Conservation (phyloP, 2,113 vertebrate genomes). For the Vireo altiloquus region DNA sequence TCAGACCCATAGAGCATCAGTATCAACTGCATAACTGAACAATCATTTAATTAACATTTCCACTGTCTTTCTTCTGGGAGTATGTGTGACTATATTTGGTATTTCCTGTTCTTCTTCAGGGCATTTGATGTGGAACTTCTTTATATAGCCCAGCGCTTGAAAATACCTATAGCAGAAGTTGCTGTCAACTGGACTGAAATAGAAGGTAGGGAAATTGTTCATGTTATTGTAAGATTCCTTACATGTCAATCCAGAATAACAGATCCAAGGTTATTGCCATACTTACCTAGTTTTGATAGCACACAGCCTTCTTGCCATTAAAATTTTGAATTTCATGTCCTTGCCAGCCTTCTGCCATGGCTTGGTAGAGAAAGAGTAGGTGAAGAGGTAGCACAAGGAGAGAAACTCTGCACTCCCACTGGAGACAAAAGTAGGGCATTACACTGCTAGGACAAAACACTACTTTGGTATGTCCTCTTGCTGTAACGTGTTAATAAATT, state of each 20-base stretch:
- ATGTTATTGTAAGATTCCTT: background rate
- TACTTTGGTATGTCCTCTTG: background rate
- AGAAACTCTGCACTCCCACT: background rate
- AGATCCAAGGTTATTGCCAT: background rate
- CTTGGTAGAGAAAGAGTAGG: background rate
- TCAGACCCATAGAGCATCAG: background rate
- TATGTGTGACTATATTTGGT: slow-evolving; percentile 31
- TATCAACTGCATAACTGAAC: background rate
- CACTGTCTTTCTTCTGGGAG: slow-evolving; percentile 14
- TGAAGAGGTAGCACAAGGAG: background rate
- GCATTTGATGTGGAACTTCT: slow-evolving; percentile 97
- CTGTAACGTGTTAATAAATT: background rate
- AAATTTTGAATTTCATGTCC: background rate
- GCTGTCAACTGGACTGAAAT: slow-evolving; percentile 99
- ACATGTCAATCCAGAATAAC: background rate
- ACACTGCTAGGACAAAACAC: background rate
- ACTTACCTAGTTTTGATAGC: background rate
- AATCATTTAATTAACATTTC: slow-evolving; percentile 12
- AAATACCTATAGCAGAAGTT: slow-evolving; percentile 92
- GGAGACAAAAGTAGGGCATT: background rate
- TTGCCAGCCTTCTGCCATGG: background rate
- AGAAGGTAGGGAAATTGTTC: slow-evolving; percentile 80
- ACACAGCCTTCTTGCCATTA: background rate
- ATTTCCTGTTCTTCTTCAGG: slow-evolving; percentile 75
- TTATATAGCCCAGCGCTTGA: slow-evolving; percentile 89